Evolutionary conservation across 2,797 vertebrate genomes (phyloP).

Genomic region (Rallus crepitans): DNA sequence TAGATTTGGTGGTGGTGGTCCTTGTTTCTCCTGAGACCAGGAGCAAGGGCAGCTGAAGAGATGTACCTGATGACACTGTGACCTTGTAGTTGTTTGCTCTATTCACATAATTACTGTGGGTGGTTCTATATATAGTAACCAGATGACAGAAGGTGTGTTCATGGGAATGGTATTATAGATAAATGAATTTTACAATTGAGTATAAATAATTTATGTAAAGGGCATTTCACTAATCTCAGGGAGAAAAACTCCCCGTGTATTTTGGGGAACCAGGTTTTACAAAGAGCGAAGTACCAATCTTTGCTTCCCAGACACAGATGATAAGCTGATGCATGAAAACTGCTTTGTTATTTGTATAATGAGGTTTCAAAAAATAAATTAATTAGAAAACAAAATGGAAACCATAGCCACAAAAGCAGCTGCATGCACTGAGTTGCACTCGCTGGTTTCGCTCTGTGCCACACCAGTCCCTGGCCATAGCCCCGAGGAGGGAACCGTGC

Average conservation of each 20-base stretch:
- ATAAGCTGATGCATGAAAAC: neutral
- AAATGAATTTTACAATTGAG: constrained; percentile 19
- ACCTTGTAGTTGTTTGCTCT: constrained; percentile 35
- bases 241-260: neutral
- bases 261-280: neutral
- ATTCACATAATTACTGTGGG: constrained; percentile 27
- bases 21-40: neutral
- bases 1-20: neutral
- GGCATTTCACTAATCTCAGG: neutral
- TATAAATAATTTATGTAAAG: neutral
- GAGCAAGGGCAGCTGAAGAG: neutral
- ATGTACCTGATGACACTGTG: neutral
- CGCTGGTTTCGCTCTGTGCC: no score
- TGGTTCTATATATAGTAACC: constrained; percentile 45
- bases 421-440: accelerated
- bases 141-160: constrained; percentile 18
- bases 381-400: neutral
- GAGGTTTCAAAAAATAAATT: neutral
- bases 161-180: neutral
- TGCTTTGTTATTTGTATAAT: neutral
- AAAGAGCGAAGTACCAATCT: neutral
- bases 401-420: accelerated
- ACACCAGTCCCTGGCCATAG: neutral
- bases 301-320: neutral
- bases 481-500: no score